Evolutionary conservation across 2,113 vertebrate species (phyloP), one percentile per base, ranked within the genome.

Genomic region (Garra rufa): DNA sequence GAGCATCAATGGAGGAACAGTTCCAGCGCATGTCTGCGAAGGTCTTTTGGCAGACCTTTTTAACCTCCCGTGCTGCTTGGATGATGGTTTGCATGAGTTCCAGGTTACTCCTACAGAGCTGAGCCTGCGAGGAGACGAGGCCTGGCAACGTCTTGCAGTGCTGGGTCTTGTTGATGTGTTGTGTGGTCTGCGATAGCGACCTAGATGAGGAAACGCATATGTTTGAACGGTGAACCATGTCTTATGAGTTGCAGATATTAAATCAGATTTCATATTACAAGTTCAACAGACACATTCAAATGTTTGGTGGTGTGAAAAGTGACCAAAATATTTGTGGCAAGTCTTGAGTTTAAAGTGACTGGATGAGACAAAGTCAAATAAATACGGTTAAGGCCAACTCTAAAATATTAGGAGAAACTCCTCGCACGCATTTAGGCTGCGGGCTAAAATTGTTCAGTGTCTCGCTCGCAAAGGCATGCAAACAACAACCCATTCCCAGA

Each of bases 1-100:
- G 92, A 24, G 95, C 93, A 26, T 96, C 97, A 0, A 99, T 98
- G 88, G 98, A 98, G 30, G 98, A 98, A 88, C 98, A 99, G 94
- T 99, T 99, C 98, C 98, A 99, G 63, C 98, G 92, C 98, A 99
- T 99, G 88, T 99, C 98, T 0, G 94, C 83, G 0, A 99, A 99
- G 0, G 97, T 95, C 92, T 97, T 97, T 85, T 96, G 96, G 89
- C 98, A 99, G 1, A 96, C 97, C 91, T 98, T 98, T 90, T 96
- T 97, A 89, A 97, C 98, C 84, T 98, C 97, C 0, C 95, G 94
- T 0, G 98, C 98, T 0, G 98, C 97, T 61, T 97, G 96, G 89
- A 98, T 94, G 24, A 99, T 94, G 89, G 96, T 98, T 21, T 96
- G 97, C 98, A 99, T 99, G n/a, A 99, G 94, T 83, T 99, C 98